Evolutionary conservation across 1,140 invertebrate species (phyloP).

Genomic region (Lordiphosa collinella): DNA sequence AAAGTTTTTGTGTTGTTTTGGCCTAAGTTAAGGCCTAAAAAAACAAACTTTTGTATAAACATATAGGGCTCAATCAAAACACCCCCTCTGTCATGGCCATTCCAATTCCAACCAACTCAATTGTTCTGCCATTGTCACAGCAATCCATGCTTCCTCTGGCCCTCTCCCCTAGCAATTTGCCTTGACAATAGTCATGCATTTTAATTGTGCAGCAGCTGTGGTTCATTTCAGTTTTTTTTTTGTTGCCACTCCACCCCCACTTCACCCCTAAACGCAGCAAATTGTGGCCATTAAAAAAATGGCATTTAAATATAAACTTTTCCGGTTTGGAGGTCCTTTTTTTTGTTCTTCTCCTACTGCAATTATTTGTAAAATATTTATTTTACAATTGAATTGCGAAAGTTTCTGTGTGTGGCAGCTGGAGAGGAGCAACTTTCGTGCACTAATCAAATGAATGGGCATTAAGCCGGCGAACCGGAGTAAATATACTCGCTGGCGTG

Average conservation of each 20-base stretch:
- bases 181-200: constrained; percentile 75
- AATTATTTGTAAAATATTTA: constrained; percentile 79
- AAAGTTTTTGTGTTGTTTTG: constrained; percentile 56
- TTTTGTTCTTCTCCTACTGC: constrained; percentile 22
- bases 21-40: constrained; percentile 56
- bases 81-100: constrained; percentile 11
- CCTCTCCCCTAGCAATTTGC: constrained; percentile 52
- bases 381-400: constrained; percentile 77
- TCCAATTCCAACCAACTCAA: constrained; percentile 46
- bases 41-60: constrained; percentile 57
- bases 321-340: constrained; percentile 17
- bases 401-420: constrained; percentile 65
- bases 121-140: constrained; percentile 66
- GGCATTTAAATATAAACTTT: constrained; percentile 71
- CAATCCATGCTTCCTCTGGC: constrained; percentile 1
- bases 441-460: constrained; percentile 74
- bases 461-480: constrained; percentile 49
- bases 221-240: constrained; percentile 55
- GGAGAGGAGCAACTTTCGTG: constrained; percentile 47
- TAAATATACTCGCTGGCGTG: constrained; percentile 55
- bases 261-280: constrained; percentile 60
- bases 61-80: constrained; percentile 60
- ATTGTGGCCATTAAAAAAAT: constrained; percentile 71
- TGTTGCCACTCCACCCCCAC: background rate
- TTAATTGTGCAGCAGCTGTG: constrained; percentile 74